Conservation (phyloP, 2,113 vertebrate species). For the Indicator indicator region DNA sequence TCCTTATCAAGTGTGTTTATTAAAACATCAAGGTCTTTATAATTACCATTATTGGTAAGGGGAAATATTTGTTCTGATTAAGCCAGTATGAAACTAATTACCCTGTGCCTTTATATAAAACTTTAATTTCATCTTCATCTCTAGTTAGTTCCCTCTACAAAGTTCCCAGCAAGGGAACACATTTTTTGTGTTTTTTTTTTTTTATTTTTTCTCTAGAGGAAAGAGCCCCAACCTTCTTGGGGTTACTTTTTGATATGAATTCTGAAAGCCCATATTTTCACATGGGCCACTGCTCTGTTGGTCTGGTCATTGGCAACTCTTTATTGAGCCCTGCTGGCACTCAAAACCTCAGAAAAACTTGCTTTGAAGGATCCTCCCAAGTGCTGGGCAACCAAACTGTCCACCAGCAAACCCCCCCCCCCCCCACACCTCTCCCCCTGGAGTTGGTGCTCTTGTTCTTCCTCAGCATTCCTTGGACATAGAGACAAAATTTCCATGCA, state of each 20-base stretch:
- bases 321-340: neutral
- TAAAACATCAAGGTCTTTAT: neutral
- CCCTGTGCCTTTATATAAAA: neutral
- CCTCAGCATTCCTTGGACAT: neutral
- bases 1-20: neutral
- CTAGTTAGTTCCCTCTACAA: neutral
- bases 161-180: neutral
- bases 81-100: neutral
- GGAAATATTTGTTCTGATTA: neutral
- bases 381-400: neutral
- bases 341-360: neutral
- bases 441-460: neutral
- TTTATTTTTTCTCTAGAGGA: neutral
- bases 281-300: neutral
- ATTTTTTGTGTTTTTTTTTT: neutral
- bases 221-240: neutral
- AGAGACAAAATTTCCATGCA: neutral
- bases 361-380: neutral
- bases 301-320: neutral
- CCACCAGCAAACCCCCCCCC: neutral
- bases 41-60: neutral
- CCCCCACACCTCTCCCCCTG: rapidly evolving
- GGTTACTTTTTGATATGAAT: neutral
- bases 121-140: neutral
- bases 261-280: neutral